Percentiles rank a stretch among this genome's conserved stretches.
These are phyloP conservation scores for Neogobius melanostomus DNA, from an alignment of 2,113 vertebrate species.

Conservation along the genomic window DNA sequence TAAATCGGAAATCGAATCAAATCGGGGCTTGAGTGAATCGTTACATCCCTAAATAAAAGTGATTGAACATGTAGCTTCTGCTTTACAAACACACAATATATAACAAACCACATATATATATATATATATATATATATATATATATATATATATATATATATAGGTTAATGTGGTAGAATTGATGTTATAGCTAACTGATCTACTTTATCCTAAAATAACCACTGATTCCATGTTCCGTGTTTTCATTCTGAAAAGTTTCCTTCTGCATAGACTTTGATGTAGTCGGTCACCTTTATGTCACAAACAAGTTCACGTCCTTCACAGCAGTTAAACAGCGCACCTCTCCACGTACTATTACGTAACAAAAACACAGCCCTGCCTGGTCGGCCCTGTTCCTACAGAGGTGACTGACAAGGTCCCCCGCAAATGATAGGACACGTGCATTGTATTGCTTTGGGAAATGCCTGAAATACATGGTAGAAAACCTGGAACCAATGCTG, in stretches of 20 bases:
- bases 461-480: neutral
- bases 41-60: too few species aligned
- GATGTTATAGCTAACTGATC: neutral
- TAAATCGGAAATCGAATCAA: too few species aligned
- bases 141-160: too few species aligned
- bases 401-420: neutral
- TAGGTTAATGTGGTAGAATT: too few species aligned
- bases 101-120: too few species aligned
- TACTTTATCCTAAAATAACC: neutral
- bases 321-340: neutral
- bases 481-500: neutral
- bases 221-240: neutral
- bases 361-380: neutral
- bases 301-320: slow-evolving; percentile 7
- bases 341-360: slow-evolving; percentile 19
- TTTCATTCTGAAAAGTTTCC: slow-evolving; percentile 1
- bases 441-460: neutral
- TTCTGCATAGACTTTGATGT: neutral
- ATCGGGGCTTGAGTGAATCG: too few species aligned
- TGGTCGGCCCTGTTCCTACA: neutral
- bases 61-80: neutral
- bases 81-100: neutral
- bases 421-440: neutral
- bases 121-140: too few species aligned
- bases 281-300: slow-evolving; percentile 3